Base-by-base conservation (phyloP, 2,113 vertebrate species). In the Elaphurus davidianus region DNA sequence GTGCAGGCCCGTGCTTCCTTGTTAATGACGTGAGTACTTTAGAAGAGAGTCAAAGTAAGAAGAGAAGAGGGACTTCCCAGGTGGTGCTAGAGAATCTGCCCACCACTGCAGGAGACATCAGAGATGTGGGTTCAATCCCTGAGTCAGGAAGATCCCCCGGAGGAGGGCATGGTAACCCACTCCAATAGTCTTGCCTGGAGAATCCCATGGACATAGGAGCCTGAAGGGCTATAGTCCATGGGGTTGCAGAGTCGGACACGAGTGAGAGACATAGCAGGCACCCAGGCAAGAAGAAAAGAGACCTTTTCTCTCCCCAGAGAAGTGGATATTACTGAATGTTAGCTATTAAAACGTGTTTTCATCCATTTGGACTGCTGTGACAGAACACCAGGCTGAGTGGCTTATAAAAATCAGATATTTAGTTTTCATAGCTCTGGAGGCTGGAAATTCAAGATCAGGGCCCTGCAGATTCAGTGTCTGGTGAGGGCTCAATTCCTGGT, bases 221-320 rank as follows among this genome's bases (percentile, higher is more conserved):
- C 57, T 59, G 57, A 59, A 59, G 57, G 57, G 57, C 57, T 71
- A 23, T 0, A 71, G 19, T 10, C 64, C 17, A 12, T 12, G 64
- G n/a, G 2, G 9, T 71, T 0, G 0, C 64, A 71, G 64, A 71
- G n/a, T 36, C 0, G 0, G 64, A 71, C 64, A 71, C 0, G 1
- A 36, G 17, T 71, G 64, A 71, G 64, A 1, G 1, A 36, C n/a
- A 36, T 71, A 36, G n/a, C n/a, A 71, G 2, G 19, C 64, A 67
- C 2, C 17, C 33, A 36, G n/a, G n/a, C 64, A 74, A 15, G 45
- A 81, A 81, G 78, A 12, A 81, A 67, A 1, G 28, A 89, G 78
- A 16, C 67, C 25, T 28, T 43, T 90, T 47, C 14, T 27, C 6
- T 1, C 57, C 64, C 11, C 64, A 57, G 45, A 25, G 25, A 52